Evolutionary conservation across 2,888 invertebrate species (phyloP).

Genomic region (Mechanitis messenoides): DNA sequence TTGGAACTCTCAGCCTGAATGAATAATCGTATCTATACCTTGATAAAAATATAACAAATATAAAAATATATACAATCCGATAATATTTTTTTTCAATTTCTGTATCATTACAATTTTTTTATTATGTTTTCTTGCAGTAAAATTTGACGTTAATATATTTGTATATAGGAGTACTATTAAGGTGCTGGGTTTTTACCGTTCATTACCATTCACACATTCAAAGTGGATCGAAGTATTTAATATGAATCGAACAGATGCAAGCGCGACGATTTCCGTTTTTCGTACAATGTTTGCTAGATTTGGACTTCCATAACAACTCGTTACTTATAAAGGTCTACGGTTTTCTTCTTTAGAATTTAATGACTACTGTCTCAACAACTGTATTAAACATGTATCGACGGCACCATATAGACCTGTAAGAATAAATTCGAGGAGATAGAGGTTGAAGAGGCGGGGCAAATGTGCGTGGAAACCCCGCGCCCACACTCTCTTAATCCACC

Average conservation of each 20-base stretch:
- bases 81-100: no score
- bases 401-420: slow-evolving; percentile 23
- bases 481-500: no score
- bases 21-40: not conserved
- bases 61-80: no score
- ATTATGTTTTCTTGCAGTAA: no score
- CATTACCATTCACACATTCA: slow-evolving; percentile 20
- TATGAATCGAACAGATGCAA: slow-evolving; percentile 18
- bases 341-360: slow-evolving; percentile 24
- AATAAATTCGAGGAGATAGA: no score
- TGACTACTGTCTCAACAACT: slow-evolving; percentile 20
- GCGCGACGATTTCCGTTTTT: slow-evolving; percentile 14
- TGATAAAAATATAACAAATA: not conserved
- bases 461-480: no score
- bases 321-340: slow-evolving; percentile 30
- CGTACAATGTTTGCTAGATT: slow-evolving; percentile 26
- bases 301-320: slow-evolving; percentile 24
- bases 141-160: no score
- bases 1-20: not conserved
- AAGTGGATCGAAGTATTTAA: slow-evolving; percentile 31
- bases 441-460: no score
- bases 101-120: no score
- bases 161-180: no score
- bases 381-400: slow-evolving; percentile 21
- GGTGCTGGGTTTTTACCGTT: no score